Conservation (phyloP, 2,888 invertebrate genomes). For the Macrosiphum euphorbiae region DNA sequence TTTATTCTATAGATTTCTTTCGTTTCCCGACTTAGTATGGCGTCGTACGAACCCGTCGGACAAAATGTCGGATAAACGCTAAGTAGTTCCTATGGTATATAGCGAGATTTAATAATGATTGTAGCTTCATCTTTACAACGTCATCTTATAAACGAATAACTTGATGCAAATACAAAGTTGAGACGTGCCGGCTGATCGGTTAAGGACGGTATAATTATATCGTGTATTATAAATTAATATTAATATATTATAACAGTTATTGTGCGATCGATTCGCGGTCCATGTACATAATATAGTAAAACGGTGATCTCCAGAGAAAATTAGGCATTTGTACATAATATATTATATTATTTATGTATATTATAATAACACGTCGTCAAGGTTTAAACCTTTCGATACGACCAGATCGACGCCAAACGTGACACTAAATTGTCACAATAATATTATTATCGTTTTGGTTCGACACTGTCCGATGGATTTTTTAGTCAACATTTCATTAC, state of each 20-base stretch:
- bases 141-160: not conserved
- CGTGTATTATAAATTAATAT: not conserved
- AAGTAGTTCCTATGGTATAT: not conserved
- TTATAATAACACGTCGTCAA: not conserved
- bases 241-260: not conserved
- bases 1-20: not conserved
- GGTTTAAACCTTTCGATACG: not conserved
- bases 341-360: too few relatives aligned
- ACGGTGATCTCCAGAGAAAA: conserved; percentile 16
- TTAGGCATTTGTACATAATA: not conserved
- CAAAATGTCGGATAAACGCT: not conserved
- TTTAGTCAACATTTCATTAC: not conserved
- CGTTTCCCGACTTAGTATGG: not conserved
- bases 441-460: not conserved
- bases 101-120: not conserved
- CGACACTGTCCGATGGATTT: not conserved
- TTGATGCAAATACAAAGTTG: not conserved
- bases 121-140: not conserved
- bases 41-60: not conserved
- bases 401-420: not conserved
- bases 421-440: not conserved
- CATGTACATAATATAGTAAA: not conserved
- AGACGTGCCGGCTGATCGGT: not conserved
- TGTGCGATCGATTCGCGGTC: not conserved
- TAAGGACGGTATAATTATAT: not conserved